Evolutionary conservation across 2,888 invertebrate genomes (phyloP), one percentile per base, ranked within the genome.

Genomic region (Tineola bisselliella): DNA sequence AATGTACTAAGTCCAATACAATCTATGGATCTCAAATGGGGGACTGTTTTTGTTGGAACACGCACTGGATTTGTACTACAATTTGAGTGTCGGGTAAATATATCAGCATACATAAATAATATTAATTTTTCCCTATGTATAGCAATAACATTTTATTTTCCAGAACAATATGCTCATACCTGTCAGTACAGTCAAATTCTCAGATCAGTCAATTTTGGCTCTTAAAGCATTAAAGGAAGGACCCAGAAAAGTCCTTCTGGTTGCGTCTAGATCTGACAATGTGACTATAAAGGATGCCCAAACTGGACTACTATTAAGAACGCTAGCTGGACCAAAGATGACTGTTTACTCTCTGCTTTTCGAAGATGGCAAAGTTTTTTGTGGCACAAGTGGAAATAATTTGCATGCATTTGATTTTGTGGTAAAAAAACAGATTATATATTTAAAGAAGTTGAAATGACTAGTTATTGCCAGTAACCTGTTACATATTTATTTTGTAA

Each of bases 401-500:
- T 91, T 94, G 72, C 89, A 91, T 63, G 90, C 91, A n/a, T 92
- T 91, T 72, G 91, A 92, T 76, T 94, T 93, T 79, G 84, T 90
- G 66, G 94, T 94, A 70, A 89, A 17, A 43, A n/a, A n/a, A n/a
- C n/a, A n/a, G n/a, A n/a, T n/a, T n/a, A n/a, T n/a, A n/a, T 31
- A 31, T 31, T 31, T 31, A 31, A 31, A 31, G 10, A 31, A 31
- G n/a, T n/a, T n/a, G n/a, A n/a, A n/a, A n/a, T n/a, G n/a, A n/a
- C n/a, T n/a, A n/a, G n/a, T n/a, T n/a, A n/a, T n/a, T n/a, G n/a
- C n/a, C n/a, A n/a, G n/a, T n/a, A n/a, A n/a, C n/a, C n/a, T 25
- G 25, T 25, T 4, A 25, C 25, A 4, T 25, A 25, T 6, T 2
- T 25, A 25, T 25, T 44, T 44, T 3, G 3, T 44, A 44, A n/a